Percentiles rank a stretch among this genome's conserved stretches.
Evolutionary conservation across 2,113 vertebrate genomes (phyloP).

Genomic region (Bos javanicus): DNA sequence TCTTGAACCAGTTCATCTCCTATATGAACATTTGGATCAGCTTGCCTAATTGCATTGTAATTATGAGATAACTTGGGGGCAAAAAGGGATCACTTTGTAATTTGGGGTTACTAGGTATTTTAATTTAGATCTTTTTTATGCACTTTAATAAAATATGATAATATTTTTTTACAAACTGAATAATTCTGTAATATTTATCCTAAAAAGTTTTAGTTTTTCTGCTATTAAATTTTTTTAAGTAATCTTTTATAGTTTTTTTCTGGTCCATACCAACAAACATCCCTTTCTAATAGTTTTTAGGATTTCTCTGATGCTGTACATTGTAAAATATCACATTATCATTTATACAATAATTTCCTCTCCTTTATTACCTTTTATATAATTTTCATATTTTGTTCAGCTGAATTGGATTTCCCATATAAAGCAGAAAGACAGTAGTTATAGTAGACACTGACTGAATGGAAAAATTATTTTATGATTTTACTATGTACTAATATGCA

Average conservation of each 20-base stretch:
- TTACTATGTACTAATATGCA: neutral
- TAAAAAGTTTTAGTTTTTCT: neutral
- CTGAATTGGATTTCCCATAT: neutral
- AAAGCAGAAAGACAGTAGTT: neutral
- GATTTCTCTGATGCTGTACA: neutral
- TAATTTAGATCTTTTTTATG: neutral
- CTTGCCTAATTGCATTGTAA: neutral
- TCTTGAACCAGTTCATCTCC: neutral
- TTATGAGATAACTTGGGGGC: neutral
- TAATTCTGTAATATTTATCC: neutral
- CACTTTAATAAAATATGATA: neutral
- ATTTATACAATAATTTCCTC: neutral
- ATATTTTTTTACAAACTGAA: neutral
- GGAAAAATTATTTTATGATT: neutral
- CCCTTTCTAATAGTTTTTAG: neutral
- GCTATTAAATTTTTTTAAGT: neutral
- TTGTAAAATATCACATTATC: neutral
- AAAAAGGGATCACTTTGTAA: neutral
- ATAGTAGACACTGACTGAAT: neutral
- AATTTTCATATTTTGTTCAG: neutral
- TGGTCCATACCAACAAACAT: neutral
- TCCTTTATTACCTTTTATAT: neutral
- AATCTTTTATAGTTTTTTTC: neutral
- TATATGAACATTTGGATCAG: neutral
- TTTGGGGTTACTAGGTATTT: neutral